These are phyloP conservation scores for Corydoras maculifer DNA, from an alignment of 2,113 vertebrate species.

Conservation along the genomic window DNA sequence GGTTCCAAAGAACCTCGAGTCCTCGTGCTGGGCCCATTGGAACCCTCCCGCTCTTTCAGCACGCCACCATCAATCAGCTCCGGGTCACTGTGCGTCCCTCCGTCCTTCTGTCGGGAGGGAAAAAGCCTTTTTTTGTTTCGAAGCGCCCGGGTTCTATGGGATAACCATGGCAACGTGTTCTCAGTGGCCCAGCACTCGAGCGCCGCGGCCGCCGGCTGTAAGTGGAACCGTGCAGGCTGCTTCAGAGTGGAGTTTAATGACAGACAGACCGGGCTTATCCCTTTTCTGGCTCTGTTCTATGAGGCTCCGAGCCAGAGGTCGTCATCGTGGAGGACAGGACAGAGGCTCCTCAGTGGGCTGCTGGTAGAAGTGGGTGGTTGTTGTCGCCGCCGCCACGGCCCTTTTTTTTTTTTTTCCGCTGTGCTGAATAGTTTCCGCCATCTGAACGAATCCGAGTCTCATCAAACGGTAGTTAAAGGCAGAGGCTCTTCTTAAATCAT, in stretches of 20 bases:
- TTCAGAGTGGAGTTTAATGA: constrained; percentile 7
- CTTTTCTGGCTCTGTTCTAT: constrained; percentile 3
- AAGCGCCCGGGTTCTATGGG: not conserved
- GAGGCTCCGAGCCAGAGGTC: not conserved
- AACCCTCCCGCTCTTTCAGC: constrained; percentile 18
- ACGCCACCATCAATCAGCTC: not conserved
- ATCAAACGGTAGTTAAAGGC: no score
- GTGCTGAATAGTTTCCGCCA: no score
- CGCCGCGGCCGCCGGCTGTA: not conserved
- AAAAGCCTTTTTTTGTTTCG: constrained; percentile 34
- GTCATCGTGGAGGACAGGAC: not conserved
- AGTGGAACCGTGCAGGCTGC: not conserved
- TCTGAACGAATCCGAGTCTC: no score
- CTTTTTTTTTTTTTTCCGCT: no score
- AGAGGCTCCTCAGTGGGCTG: not conserved
- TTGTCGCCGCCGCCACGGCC: no score
- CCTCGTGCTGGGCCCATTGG: not conserved
- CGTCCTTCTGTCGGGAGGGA: constrained; percentile 8
- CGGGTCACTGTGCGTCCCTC: constrained; percentile 5
- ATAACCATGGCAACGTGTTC: constrained; percentile 33
- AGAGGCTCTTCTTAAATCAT: no score
- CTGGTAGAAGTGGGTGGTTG: not conserved
- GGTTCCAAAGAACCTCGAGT: no score
- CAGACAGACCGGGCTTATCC: not conserved
- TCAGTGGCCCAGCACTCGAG: not conserved